Evolutionary conservation across 2,888 invertebrate genomes (phyloP).

Genomic region (Agriotes lineatus): DNA sequence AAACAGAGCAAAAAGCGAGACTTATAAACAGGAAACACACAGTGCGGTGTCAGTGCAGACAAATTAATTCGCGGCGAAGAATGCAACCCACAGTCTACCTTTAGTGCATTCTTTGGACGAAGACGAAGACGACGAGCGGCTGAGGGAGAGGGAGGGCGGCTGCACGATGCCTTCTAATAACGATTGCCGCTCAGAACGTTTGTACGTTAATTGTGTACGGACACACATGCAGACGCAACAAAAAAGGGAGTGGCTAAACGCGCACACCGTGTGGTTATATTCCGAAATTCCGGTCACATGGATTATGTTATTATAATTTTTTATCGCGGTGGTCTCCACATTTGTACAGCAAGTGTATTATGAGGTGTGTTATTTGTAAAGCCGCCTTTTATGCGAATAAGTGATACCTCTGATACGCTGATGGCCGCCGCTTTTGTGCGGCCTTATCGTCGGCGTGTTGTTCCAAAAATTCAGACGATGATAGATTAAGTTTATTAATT

Average conservation of each 20-base stretch:
- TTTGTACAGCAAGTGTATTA: slow-evolving; percentile 28
- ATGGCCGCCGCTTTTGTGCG: neutral
- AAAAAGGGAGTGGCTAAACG: slow-evolving; percentile 46
- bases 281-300: slow-evolving; percentile 48
- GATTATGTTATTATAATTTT: slow-evolving; percentile 49
- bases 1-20: neutral
- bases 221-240: slow-evolving; percentile 49
- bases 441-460: neutral
- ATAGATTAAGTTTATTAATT: slow-evolving; percentile 22
- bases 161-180: slow-evolving; percentile 50
- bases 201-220: slow-evolving; percentile 50
- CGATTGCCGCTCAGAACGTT: slow-evolving; percentile 48
- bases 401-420: slow-evolving; percentile 11
- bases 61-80: slow-evolving; percentile 15
- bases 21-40: neutral
- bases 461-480: neutral
- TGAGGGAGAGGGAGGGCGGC: slow-evolving; percentile 43
- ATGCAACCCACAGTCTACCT: slow-evolving; percentile 9
- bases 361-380: slow-evolving; percentile 28
- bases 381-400: slow-evolving; percentile 28
- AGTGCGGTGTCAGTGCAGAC: neutral
- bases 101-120: slow-evolving; percentile 26
- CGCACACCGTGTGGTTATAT: slow-evolving; percentile 45
- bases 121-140: slow-evolving; percentile 35
- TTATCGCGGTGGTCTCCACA: slow-evolving; percentile 44